A percentile compares a stretch with the other conserved stretches of the same genome.
phyloP scores from a whole-genome alignment of 2,797 vertebrate genomes.

The Melanotaenia trifasciata region DNA sequence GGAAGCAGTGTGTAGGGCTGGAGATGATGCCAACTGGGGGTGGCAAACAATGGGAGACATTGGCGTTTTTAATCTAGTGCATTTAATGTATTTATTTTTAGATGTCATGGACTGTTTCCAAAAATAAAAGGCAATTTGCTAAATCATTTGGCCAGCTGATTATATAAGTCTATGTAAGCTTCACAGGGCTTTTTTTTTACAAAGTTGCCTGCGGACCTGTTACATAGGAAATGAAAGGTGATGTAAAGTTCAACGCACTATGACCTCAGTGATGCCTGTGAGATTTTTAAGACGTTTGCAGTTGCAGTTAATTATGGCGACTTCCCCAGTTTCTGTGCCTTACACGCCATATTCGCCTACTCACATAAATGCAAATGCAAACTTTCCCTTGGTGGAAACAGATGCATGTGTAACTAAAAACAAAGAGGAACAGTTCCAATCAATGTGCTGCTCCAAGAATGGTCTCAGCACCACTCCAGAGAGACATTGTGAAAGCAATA shows the following conservation, averaged over 20 bases:
- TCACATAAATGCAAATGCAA: neutral
- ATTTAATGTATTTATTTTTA: slow-evolving; percentile 75
- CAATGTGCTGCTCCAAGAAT: slow-evolving; percentile 35
- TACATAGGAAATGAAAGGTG: slow-evolving; percentile 69
- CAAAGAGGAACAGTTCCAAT: slow-evolving; percentile 30
- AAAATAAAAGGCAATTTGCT: slow-evolving; percentile 73
- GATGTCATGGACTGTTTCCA: slow-evolving; percentile 74
- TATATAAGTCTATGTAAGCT: slow-evolving; percentile 61
- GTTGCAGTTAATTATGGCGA: slow-evolving; percentile 48
- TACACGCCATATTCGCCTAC: slow-evolving; percentile 3
- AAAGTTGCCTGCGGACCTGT: slow-evolving; percentile 61
- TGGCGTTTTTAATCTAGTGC: slow-evolving; percentile 60
- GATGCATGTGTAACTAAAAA: slow-evolving; percentile 27
- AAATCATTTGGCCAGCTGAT: slow-evolving; percentile 69
- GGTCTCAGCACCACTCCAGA: slow-evolving; percentile 37
- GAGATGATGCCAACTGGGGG: slow-evolving; percentile 15
- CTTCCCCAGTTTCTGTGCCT: slow-evolving; percentile 10
- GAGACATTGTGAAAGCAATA: slow-evolving; percentile 52
- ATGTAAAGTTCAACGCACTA: slow-evolving; percentile 59
- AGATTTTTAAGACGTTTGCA: slow-evolving; percentile 35
- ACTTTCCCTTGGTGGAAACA: neutral
- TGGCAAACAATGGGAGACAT: slow-evolving; percentile 34
- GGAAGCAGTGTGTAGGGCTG: slow-evolving; percentile 7
- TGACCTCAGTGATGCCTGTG: slow-evolving; percentile 57
- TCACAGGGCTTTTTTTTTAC: slow-evolving; percentile 45